These are phyloP conservation scores for Trissolcus japonicus DNA, from an alignment of 2,888 invertebrate genomes.

Conservation along the genomic window DNA sequence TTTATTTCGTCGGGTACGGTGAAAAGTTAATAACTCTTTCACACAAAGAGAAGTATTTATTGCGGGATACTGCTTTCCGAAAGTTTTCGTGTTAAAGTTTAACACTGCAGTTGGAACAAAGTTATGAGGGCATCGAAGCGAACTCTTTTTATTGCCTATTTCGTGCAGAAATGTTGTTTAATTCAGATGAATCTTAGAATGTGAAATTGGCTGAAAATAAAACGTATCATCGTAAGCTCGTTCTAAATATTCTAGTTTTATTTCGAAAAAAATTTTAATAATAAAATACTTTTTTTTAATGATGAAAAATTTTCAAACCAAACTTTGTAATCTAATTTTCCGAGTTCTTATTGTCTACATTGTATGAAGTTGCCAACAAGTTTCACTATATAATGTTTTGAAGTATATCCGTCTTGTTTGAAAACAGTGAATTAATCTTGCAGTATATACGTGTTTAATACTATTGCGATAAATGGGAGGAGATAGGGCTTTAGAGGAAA, in stretches of 20 bases:
- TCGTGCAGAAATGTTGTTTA: conserved; percentile 11
- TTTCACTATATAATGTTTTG: background rate
- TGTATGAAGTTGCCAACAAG: too few species aligned
- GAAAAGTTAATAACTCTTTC: conserved; percentile 38
- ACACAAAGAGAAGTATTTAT: conserved; percentile 19
- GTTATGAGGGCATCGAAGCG: conserved; percentile 17
- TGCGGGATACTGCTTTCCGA: conserved; percentile 18
- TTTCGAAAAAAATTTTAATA: background rate
- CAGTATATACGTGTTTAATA: too few species aligned
- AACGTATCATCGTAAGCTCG: background rate
- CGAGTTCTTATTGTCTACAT: too few species aligned
- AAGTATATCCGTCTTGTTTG: background rate
- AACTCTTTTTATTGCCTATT: conserved; percentile 17
- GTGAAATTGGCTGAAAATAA: conserved; percentile 1
- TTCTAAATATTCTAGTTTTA: background rate
- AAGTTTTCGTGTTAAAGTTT: conserved; percentile 34
- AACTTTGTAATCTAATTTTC: too few species aligned
- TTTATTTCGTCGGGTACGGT: conserved; percentile 23
- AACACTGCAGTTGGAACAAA: conserved; percentile 15
- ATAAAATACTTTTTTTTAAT: too few species aligned
- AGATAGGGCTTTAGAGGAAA: conserved; percentile 4
- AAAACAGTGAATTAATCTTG: too few species aligned
- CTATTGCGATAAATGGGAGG: background rate
- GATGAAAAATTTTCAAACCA: too few species aligned
- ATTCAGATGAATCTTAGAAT: conserved; percentile 14